Percentiles rank a stretch among this genome's conserved stretches.
phyloP scores from a whole-genome alignment of 2,113 vertebrate species.

The Entosphenus tridentatus region DNA sequence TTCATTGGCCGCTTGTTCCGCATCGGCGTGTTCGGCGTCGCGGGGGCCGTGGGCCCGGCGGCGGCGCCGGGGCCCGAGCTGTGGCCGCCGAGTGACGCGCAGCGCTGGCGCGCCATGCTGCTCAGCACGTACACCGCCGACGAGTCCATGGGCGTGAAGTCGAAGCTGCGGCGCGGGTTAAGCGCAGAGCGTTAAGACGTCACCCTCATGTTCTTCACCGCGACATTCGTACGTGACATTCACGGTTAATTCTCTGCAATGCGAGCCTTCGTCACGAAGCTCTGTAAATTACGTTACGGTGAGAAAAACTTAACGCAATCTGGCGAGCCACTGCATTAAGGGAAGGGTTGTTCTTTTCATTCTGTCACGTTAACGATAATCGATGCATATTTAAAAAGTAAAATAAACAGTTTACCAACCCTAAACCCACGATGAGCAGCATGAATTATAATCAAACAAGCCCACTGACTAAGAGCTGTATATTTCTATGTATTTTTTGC shows the following conservation, averaged over 20 bases:
- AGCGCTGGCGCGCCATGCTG: conserved; percentile 91
- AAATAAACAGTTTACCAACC: too few species aligned
- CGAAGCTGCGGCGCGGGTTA: conserved; percentile 34
- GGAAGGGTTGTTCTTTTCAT: background rate
- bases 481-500: too few species aligned
- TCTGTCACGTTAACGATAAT: too few species aligned
- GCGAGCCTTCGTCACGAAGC: background rate
- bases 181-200: background rate
- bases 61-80: conserved; percentile 22
- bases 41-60: conserved; percentile 19
- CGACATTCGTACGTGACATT: background rate
- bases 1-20: conserved; percentile 99
- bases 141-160: conserved; percentile 91
- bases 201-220: background rate
- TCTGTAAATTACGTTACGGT: background rate
- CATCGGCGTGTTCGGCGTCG: conserved; percentile 38
- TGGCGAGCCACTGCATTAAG: background rate
- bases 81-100: conserved; percentile 51
- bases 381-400: too few species aligned
- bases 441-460: too few species aligned
- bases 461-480: too few species aligned
- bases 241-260: background rate
- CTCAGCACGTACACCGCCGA: conserved; percentile 94
- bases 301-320: background rate
- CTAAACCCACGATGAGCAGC: too few species aligned